Evolutionary conservation across 1,140 invertebrate species (phyloP).

Genomic region (Zaprionus davidi): DNA sequence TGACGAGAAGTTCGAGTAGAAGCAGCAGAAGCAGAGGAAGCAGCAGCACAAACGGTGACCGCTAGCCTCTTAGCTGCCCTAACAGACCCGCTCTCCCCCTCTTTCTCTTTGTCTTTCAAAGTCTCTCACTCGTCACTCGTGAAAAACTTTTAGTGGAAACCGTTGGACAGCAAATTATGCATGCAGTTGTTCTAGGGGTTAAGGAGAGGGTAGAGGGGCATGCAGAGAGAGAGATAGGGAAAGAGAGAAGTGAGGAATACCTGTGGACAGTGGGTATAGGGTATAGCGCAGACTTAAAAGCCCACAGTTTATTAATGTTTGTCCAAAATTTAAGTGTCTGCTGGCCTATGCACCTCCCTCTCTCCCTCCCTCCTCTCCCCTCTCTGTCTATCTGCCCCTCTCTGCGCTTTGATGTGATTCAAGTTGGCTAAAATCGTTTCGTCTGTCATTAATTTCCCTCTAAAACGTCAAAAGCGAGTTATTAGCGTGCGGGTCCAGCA

Average conservation of each 20-base stretch:
- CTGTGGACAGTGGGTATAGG: background rate
- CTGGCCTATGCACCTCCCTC: slow-evolving; percentile 37
- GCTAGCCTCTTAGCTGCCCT: slow-evolving; percentile 10
- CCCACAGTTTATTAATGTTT: slow-evolving; percentile 78
- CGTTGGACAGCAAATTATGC: slow-evolving; percentile 75
- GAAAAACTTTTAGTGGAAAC: slow-evolving; percentile 75
- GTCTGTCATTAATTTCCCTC: slow-evolving; percentile 73
- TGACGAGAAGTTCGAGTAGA: too few relatives aligned
- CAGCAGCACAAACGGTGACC: slow-evolving; percentile 41
- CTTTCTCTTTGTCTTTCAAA: background rate
- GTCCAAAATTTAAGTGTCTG: slow-evolving; percentile 73
- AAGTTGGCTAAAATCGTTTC: slow-evolving; percentile 79
- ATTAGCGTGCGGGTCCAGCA: slow-evolving; percentile 73
- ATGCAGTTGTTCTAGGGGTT: slow-evolving; percentile 50
- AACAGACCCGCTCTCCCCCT: slow-evolving; percentile 1
- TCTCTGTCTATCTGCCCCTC: slow-evolving; percentile 17
- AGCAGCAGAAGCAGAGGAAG: background rate
- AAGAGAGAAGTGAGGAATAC: background rate
- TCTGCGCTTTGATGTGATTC: slow-evolving; percentile 56
- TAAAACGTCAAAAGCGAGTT: slow-evolving; percentile 73
- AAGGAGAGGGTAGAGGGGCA: background rate
- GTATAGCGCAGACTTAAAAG: slow-evolving; percentile 55
- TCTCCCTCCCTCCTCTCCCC: slow-evolving; percentile 6
- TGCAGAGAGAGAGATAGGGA: background rate
- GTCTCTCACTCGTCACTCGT: slow-evolving; percentile 33